Evolutionary conservation across 30 jellyfish, hydroid and myxozoan species (phyloP).

Genomic region (Euphysa ruthae): DNA sequence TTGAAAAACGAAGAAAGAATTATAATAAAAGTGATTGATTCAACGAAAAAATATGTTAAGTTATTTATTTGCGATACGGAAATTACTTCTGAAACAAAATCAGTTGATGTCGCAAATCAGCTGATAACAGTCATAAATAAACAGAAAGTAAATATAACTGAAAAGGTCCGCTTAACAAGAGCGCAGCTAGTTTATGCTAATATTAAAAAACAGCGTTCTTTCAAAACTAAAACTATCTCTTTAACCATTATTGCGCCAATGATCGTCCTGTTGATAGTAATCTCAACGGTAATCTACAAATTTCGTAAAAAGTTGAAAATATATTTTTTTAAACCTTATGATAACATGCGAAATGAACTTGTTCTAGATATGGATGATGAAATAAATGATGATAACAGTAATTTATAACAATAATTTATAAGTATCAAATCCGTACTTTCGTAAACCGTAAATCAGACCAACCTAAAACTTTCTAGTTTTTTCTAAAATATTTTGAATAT

Average conservation of each 20-base stretch:
- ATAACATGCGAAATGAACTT: slow-evolving; percentile 5
- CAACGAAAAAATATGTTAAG: not conserved
- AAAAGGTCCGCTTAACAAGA: too few relatives aligned
- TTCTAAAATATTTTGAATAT: too few relatives aligned
- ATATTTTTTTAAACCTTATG: not conserved
- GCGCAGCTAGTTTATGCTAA: too few relatives aligned
- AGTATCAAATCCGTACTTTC: too few relatives aligned
- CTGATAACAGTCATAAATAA: not conserved
- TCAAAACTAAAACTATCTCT: too few relatives aligned
- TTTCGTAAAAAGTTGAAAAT: not conserved
- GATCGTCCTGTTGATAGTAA: not conserved
- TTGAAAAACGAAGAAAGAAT: not conserved
- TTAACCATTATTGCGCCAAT: too few relatives aligned
- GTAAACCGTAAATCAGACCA: too few relatives aligned
- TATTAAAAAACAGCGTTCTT: too few relatives aligned
- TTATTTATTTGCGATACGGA: not conserved
- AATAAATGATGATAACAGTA: too few relatives aligned
- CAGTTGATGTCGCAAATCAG: too few relatives aligned
- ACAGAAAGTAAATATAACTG: not conserved
- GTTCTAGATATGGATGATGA: slow-evolving; percentile 20
- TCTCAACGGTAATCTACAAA: not conserved
- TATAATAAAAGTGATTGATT: not conserved
- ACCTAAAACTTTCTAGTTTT: too few relatives aligned
- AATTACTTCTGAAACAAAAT: not conserved
- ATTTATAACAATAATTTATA: too few relatives aligned